Percentiles rank a stretch among this genome's conserved stretches.
Evolutionary conservation across 2,113 vertebrate species (phyloP).

Genomic region (Dipodomys ordii): DNA sequence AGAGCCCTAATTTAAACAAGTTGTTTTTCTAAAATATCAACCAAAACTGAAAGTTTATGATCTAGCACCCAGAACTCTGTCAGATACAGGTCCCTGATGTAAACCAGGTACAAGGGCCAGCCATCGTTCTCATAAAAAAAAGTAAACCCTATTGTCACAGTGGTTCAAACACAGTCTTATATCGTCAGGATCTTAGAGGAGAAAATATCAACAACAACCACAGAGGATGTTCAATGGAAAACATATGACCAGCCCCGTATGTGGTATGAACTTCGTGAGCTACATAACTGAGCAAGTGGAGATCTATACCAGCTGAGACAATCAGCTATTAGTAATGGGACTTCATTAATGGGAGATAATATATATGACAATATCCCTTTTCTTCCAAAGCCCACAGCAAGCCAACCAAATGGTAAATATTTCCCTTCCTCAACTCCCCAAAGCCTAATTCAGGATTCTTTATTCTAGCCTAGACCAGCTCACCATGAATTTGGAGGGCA

Average conservation of each 20-base stretch:
- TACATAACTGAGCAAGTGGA: neutral
- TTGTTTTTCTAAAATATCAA: neutral
- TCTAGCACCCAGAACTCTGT: neutral
- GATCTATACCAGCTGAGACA: neutral
- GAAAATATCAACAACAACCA: neutral
- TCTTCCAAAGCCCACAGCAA: neutral
- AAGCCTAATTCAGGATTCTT: neutral
- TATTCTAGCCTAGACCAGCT: neutral
- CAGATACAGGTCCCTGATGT: neutral
- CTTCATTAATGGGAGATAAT: neutral
- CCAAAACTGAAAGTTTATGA: neutral
- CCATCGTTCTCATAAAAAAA: neutral
- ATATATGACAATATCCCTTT: neutral
- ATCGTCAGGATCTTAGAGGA: neutral
- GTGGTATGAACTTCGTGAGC: too few species aligned
- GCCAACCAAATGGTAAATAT: neutral
- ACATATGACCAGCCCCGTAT: neutral
- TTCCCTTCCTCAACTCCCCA: neutral
- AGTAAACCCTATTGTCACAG: neutral
- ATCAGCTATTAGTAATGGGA: neutral
- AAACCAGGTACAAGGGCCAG: neutral
- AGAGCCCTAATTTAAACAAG: neutral
- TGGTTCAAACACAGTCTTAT: neutral
- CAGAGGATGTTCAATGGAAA: neutral
- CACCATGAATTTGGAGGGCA: neutral